These are phyloP conservation scores for Melanostoma scalare DNA, from an alignment of 2,888 invertebrate genomes.

Conservation along the genomic window DNA sequence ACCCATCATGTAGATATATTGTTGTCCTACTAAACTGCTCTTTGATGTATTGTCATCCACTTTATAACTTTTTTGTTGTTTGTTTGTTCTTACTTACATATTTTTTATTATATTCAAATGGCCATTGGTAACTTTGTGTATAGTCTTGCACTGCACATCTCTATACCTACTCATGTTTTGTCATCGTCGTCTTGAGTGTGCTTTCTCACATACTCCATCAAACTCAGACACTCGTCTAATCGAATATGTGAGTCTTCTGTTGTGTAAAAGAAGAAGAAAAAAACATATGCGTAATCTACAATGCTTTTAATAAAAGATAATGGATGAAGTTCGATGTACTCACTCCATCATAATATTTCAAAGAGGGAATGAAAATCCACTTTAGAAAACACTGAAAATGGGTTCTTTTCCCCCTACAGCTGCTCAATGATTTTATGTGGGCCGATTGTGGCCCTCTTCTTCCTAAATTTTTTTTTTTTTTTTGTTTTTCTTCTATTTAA, in stretches of 20 bases:
- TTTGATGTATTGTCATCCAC: conserved; percentile 47
- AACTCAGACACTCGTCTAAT: conserved; percentile 18
- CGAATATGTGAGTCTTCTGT: conserved; percentile 18
- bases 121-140: conserved; percentile 5
- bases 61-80: conserved; percentile 10
- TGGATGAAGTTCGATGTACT: conserved; percentile 34
- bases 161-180: neutral
- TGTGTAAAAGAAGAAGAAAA: neutral
- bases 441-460: neutral
- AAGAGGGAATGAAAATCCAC: conserved; percentile 34
- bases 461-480: neutral
- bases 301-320: conserved; percentile 33
- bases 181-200: conserved; percentile 4
- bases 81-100: neutral
- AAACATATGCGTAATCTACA: neutral
- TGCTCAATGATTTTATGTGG: conserved; percentile 9
- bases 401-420: neutral
- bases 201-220: conserved; percentile 23
- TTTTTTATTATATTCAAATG: conserved; percentile 7
- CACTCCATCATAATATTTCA: conserved; percentile 26
- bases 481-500: too few relatives aligned
- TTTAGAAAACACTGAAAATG: conserved; percentile 9
- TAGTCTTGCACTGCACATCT: neutral
- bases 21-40: conserved; percentile 57
- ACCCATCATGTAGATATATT: conserved; percentile 9